phyloP scores from a whole-genome alignment of 2,113 vertebrate genomes.

The Chrysemys picta region DNA sequence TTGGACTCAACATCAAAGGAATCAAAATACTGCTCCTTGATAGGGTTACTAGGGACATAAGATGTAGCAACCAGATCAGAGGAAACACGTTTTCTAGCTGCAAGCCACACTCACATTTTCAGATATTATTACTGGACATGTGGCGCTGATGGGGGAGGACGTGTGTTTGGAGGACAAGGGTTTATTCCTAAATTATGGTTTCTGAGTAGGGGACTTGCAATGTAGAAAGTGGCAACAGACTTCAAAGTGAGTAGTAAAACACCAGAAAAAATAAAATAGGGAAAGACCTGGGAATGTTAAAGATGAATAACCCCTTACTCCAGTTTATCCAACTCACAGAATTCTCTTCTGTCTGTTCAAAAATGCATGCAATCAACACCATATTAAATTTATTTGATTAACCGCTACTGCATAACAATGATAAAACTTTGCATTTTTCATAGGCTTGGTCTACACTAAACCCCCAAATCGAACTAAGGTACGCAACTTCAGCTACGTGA shows the following conservation, averaged over 20 bases:
- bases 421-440: rapidly evolving
- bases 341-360: not conserved
- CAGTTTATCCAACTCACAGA: rapidly evolving
- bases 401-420: not conserved
- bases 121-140: not conserved
- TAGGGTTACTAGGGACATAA: not conserved
- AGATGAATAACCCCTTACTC: not conserved
- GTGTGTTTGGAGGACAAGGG: not conserved
- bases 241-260: not conserved
- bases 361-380: rapidly evolving
- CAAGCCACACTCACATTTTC: not conserved
- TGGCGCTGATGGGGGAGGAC: not conserved
- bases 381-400: not conserved
- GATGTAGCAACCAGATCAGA: not conserved
- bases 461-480: no score
- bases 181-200: not conserved
- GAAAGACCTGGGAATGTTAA: not conserved
- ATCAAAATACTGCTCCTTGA: not conserved
- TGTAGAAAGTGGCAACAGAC: not conserved
- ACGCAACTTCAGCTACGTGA: no score
- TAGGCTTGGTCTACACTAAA: no score
- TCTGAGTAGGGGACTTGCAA: not conserved
- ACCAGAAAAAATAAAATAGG: not conserved
- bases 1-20: not conserved
- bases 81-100: not conserved